These are phyloP conservation scores for Corella eumyota DNA, from an alignment of 23 tunicate genomes.

Conservation along the genomic window DNA sequence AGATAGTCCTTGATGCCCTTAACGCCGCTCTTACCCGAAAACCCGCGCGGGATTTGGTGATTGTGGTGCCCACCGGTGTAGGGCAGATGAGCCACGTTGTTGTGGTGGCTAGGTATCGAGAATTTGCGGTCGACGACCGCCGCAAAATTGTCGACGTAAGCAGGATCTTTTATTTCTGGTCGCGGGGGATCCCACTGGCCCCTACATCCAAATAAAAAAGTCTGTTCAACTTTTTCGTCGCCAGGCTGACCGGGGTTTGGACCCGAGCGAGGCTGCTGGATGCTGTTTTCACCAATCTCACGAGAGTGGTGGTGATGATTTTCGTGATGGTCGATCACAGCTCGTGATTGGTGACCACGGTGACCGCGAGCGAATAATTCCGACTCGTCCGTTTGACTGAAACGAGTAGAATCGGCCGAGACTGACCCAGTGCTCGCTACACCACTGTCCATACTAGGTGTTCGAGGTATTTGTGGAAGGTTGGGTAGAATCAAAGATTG, in stretches of 20 bases:
- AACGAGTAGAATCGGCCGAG: conserved; percentile 60
- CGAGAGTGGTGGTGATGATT: neutral
- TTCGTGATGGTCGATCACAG: neutral
- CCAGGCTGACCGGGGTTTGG: conserved; percentile 9
- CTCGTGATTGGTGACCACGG: conserved; percentile 1
- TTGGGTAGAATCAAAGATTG: conserved; percentile 55
- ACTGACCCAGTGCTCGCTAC: conserved; percentile 40
- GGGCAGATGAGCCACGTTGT: no score
- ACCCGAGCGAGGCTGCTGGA: neutral
- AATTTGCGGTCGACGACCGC: no score
- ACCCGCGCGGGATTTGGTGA: conserved; percentile 1
- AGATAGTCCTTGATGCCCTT: conserved; percentile 38
- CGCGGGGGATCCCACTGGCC: conserved; percentile 97
- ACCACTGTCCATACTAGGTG: conserved; percentile 79
- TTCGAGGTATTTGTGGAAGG: conserved; percentile 69
- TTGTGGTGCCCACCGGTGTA: no score
- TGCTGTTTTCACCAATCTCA: neutral
- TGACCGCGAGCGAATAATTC: conserved; percentile 25
- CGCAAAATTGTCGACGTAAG: neutral
- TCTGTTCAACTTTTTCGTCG: conserved; percentile 55
- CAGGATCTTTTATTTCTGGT: conserved; percentile 71
- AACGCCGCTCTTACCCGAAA: conserved; percentile 18
- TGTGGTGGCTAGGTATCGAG: no score
- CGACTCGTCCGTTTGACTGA: conserved; percentile 31
- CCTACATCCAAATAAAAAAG: conserved; percentile 99